Base-by-base conservation (phyloP, 2,797 vertebrate genomes). In the Xenentodon cancila region DNA sequence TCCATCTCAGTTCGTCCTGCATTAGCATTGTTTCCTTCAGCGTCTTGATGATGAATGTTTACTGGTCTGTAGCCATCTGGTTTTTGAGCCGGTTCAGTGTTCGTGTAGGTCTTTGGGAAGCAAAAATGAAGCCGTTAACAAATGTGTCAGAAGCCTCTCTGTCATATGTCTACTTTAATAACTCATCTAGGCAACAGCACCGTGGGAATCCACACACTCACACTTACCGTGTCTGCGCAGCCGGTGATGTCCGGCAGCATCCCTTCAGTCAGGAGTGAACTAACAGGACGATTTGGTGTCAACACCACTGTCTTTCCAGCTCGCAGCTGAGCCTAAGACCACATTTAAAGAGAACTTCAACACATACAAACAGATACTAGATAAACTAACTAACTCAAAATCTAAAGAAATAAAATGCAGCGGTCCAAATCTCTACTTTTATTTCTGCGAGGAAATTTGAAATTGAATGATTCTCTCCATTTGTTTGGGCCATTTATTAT, bases 271-370 rank as follows among this genome's bases (percentile, higher is more conserved):
- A 86, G 49, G 12, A 77, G 18, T 34, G 54, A 65, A 51, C 77
- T 84, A 30, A 27, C 9, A 9, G 55, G 82, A 1, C 50, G 76
- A 37, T 76, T 90, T 16, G 83, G 46, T 25, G 63, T 60, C 59
- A 85, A 42, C 8, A 68, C n/a, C 12, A 68, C 19, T 51, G 67
- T 79, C 47, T 59, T 88, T 48, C 90, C 87, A 63, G 88, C 89
- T 59, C 92, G 91, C 64, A 48, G 7, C 59, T 90, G 87, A 53
- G 93, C 93, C 93, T 94, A 68, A 64, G 61, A 71, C 18, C 12
- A 57, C 16, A 68, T 6, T 47, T 12, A 15, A 5, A 55, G 16
- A 17, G 16, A 59, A 1, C n/a, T 63, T 54, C 6, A 72, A n/a
- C 7, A 63, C 22, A 56, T 8, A 63, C 13, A 18, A 1, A 18